Base-by-base conservation (phyloP, 2,113 vertebrate genomes). In the Eclectus roratus region DNA sequence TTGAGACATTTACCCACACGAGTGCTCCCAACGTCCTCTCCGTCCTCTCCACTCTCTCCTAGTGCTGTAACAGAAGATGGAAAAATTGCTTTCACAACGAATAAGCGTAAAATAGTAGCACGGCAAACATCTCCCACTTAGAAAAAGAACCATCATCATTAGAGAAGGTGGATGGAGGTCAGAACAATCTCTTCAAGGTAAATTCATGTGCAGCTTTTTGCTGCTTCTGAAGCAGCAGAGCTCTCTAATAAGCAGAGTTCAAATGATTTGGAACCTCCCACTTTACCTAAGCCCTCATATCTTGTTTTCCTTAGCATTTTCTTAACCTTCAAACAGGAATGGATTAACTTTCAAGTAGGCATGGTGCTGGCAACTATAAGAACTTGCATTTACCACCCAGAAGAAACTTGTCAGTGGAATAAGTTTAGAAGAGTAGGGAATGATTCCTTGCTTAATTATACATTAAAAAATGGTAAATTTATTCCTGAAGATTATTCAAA, bases 281-380 rank as follows among this genome's bases (percentile, higher is more conserved):
- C 61, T 80, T 86, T 81, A 94, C 81, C 81, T 66, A 89, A 96
- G n/a, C 43, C 55, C 65, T 83, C 33, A 20, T 46, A 78, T 95
- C 80, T 96, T 93, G 41, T 91, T 77, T 96, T 96, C 41, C 35
- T 92, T 49, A 88, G 13, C 47, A 35, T 89, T 91, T 93, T 70
- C 94, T 94, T 96, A 90, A 85, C 71, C 83, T 95, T 97, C 82
- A 88, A 47, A 90, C 35, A 74, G 37, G 84, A 93, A 72, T 53
- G 94, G 78, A 94, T 79, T 44, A 86, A 87, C 29, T 88, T 95
- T 79, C 37, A 89, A 91, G 81, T 18, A 85, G 70, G 33, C 73
- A 43, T 13, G 19, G 46, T 72, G 65, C 71, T 89, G 85, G 79
- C 80, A 93, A 80, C 52, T 33, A 0, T 64, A 73, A 61, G 41